Percentiles rank a stretch among this genome's conserved stretches.
phyloP scores from a whole-genome alignment of 2,888 invertebrate species.

The Pilophorus perplexus region DNA sequence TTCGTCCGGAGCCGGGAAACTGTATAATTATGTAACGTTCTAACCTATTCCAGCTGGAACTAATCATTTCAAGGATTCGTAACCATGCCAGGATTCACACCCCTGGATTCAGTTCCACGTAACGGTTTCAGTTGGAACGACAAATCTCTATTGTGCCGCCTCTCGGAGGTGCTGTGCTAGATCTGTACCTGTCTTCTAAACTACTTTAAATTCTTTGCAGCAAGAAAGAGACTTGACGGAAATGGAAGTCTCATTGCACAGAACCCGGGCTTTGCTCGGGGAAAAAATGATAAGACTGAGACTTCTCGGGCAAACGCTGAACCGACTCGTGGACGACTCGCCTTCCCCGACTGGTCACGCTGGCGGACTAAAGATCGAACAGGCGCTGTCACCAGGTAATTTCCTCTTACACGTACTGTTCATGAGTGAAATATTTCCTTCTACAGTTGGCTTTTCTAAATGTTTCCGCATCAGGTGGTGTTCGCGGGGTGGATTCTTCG shows the following conservation, averaged over 20 bases:
- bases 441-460: not conserved
- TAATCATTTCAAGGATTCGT: too few relatives aligned
- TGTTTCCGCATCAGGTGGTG: slow-evolving; percentile 26
- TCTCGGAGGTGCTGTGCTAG: too few relatives aligned
- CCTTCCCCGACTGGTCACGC: slow-evolving; percentile 58
- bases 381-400: slow-evolving; percentile 53
- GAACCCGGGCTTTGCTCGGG: slow-evolving; percentile 73
- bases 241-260: slow-evolving; percentile 78
- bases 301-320: slow-evolving; percentile 74
- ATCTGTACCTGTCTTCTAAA: not conserved
- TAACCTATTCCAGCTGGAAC: not conserved
- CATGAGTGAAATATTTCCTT: not conserved
- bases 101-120: too few relatives aligned
- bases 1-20: too few relatives aligned
- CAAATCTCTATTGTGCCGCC: not conserved
- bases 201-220: slow-evolving; percentile 56
- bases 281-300: slow-evolving; percentile 78
- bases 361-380: slow-evolving; percentile 52
- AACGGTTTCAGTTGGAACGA: not conserved
- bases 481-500: slow-evolving; percentile 22
- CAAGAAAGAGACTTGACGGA: slow-evolving; percentile 80
- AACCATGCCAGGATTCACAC: too few relatives aligned
- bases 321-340: slow-evolving; percentile 57
- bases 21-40: too few relatives aligned
- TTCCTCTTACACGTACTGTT: not conserved